Evolutionary conservation across 2,797 vertebrate species (phyloP).

Genomic region (Tolypeutes matacus): DNA sequence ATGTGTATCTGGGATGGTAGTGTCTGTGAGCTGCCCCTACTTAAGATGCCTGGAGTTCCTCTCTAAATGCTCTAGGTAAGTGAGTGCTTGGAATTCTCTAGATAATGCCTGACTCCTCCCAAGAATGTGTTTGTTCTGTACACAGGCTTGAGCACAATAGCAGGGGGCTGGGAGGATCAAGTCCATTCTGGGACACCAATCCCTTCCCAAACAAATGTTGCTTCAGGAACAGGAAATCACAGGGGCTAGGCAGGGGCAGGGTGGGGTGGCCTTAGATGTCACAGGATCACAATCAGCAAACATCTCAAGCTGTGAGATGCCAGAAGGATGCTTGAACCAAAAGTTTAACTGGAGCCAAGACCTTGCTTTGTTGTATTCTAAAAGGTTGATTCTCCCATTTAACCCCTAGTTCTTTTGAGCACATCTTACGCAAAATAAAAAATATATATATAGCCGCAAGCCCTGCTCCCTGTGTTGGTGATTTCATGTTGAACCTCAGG

Average conservation of each 20-base stretch:
- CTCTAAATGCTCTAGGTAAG: slow-evolving; percentile 45
- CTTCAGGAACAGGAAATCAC: slow-evolving; percentile 68
- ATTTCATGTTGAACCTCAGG: background rate
- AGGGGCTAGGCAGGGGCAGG: background rate
- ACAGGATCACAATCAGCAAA: slow-evolving; percentile 14
- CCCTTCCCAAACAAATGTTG: slow-evolving; percentile 37
- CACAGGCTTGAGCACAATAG: slow-evolving; percentile 50
- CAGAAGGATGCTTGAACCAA: background rate
- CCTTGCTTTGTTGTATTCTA: background rate
- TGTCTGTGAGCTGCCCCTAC: background rate
- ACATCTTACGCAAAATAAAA: background rate
- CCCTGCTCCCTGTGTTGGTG: background rate
- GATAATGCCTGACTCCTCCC: slow-evolving; percentile 68
- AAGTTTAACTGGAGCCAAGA: background rate
- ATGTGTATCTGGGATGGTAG: background rate
- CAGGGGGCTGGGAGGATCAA: background rate
- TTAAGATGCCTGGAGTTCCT: slow-evolving; percentile 65
- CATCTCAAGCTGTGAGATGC: slow-evolving; percentile 32
- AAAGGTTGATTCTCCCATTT: background rate
- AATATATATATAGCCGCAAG: background rate
- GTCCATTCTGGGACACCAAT: slow-evolving; percentile 22
- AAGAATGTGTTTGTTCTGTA: slow-evolving; percentile 63
- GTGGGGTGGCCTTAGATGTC: background rate
- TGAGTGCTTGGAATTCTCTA: slow-evolving; percentile 75
- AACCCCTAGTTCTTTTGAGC: background rate